Evolutionary conservation across 2,797 vertebrate genomes (phyloP).

Genomic region (Florisuga fusca): DNA sequence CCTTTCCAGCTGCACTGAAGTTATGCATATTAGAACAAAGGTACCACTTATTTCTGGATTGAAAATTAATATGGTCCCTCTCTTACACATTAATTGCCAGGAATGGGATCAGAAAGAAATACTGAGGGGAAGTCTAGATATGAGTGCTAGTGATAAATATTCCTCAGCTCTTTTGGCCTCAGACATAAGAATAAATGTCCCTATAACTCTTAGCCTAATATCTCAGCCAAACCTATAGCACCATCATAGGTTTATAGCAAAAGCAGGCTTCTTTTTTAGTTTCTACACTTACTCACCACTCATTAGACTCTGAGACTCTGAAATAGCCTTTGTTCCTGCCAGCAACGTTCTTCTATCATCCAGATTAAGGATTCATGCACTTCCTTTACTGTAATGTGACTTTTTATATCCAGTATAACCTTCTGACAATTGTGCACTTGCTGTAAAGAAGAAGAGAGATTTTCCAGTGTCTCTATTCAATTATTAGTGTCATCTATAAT

Average conservation of each 20-base stretch:
- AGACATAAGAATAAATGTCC: slow-evolving; percentile 14
- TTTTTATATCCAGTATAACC: slow-evolving; percentile 23
- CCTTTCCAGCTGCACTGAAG: neutral
- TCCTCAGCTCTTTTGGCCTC: neutral
- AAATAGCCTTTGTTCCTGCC: neutral
- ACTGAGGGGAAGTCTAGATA: neutral
- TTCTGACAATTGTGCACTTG: neutral
- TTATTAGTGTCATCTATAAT: slow-evolving; percentile 67
- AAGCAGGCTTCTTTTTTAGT: neutral
- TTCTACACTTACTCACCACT: neutral
- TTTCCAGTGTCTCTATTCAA: slow-evolving; percentile 57
- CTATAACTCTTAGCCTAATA: slow-evolving; percentile 8
- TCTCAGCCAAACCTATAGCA: neutral
- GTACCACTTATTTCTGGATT: neutral
- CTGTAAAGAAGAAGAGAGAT: neutral
- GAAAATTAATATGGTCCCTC: slow-evolving; percentile 24
- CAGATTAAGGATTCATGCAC: slow-evolving; percentile 20
- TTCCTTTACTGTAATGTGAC: slow-evolving; percentile 10
- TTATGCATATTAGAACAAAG: neutral
- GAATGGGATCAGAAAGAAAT: slow-evolving; percentile 9
- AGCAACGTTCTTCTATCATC: neutral
- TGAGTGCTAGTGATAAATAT: slow-evolving; percentile 31
- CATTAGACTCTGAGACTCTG: neutral
- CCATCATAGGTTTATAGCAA: neutral
- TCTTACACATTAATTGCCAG: slow-evolving; percentile 22